Conservation (phyloP, 2,113 vertebrate species). For the Ctenodactylus gundi region DNA sequence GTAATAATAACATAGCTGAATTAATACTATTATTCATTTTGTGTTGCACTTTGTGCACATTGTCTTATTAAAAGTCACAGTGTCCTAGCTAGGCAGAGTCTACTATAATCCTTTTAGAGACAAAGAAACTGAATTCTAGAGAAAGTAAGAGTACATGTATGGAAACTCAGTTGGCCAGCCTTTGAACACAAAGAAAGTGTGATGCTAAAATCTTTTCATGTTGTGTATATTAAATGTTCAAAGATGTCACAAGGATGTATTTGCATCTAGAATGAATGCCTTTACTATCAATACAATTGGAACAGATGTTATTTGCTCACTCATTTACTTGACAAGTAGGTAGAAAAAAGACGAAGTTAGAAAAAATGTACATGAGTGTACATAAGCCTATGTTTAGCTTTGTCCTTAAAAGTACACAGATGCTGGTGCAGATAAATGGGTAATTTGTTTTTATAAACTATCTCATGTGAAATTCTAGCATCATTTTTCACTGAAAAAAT, state of each 20-base stretch:
- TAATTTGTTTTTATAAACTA: constrained; percentile 9
- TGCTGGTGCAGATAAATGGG: not conserved
- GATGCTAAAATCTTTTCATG: not conserved
- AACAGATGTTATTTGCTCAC: not conserved
- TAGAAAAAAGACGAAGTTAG: not conserved
- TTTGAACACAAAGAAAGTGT: constrained; percentile 35
- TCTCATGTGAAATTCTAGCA: not conserved
- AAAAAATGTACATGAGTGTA: not conserved
- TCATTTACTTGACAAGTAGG: not conserved
- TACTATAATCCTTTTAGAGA: not conserved
- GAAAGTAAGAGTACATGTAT: not conserved
- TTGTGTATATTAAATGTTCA: not conserved
- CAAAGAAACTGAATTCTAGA: not conserved
- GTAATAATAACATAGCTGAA: not conserved
- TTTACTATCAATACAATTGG: not conserved
- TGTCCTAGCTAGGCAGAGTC: not conserved
- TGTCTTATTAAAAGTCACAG: not conserved
- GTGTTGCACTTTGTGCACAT: not conserved
- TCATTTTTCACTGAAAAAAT: not conserved
- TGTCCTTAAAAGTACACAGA: not conserved
- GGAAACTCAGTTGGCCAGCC: not conserved
- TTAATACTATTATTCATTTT: not conserved
- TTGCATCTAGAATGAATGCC: not conserved
- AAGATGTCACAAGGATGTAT: not conserved
- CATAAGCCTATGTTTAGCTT: not conserved